These are phyloP conservation scores for Falco biarmicus DNA, from an alignment of 2,797 vertebrate genomes.

Conservation along the genomic window DNA sequence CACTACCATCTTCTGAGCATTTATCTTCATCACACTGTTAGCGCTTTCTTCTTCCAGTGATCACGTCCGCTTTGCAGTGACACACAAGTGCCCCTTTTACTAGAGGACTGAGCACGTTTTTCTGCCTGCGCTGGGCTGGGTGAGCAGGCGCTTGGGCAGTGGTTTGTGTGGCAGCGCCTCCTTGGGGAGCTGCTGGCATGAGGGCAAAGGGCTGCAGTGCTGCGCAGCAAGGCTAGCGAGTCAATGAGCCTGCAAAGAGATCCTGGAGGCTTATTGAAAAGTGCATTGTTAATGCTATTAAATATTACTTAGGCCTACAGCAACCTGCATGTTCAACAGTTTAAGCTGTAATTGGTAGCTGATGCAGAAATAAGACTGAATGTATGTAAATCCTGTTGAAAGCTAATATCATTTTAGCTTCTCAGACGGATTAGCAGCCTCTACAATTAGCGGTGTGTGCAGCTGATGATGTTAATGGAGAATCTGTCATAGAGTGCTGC, in stretches of 20 bases:
- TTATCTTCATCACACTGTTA: too few species aligned
- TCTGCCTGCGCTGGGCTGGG: neutral
- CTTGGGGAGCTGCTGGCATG: conserved; percentile 28
- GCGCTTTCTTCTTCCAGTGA: neutral
- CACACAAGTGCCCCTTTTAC: neutral
- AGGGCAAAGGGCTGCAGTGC: neutral
- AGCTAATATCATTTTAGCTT: conserved; percentile 85
- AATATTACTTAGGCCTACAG: conserved; percentile 79
- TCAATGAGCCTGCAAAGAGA: conserved; percentile 70
- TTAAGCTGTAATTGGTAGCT: conserved; percentile 84
- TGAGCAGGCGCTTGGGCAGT: neutral
- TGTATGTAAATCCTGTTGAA: conserved; percentile 89
- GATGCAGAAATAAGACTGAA: conserved; percentile 76
- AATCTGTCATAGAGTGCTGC: conserved; percentile 73
- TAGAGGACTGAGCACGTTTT: neutral
- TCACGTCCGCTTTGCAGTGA: neutral
- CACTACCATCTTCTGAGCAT: neutral
- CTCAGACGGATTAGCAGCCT: conserved; percentile 79
- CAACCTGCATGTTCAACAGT: conserved; percentile 83
- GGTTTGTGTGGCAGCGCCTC: neutral
- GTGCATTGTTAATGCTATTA: conserved; percentile 79
- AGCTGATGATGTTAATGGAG: conserved; percentile 82
- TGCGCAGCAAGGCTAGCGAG: conserved; percentile 50
- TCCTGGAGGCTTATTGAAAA: conserved; percentile 61
- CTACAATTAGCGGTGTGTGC: conserved; percentile 83